phyloP scores from a whole-genome alignment of 2,113 vertebrate genomes.

The Poecilia latipinna region DNA sequence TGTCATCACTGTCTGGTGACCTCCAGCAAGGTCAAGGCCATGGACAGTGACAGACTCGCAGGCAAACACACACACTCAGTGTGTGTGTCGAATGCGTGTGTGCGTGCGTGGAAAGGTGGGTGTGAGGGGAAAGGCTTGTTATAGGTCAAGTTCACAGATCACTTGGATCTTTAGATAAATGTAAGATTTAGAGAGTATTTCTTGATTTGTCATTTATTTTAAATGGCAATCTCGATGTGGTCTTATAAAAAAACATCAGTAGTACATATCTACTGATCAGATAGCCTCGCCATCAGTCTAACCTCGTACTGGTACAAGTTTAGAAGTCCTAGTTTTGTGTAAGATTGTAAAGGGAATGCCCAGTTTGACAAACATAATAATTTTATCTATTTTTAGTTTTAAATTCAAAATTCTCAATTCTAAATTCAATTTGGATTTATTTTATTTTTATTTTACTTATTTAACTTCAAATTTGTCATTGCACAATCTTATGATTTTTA shows the following conservation, averaged over 20 bases:
- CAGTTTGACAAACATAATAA: too few species aligned
- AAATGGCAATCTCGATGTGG: not conserved
- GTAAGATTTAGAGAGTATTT: not conserved
- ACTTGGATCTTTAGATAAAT: not conserved
- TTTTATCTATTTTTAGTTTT: not conserved
- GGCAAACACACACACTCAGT: not conserved
- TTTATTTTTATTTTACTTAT: not conserved
- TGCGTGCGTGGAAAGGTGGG: not conserved
- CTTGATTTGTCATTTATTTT: not conserved
- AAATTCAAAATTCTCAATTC: too few species aligned
- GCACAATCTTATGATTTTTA: not conserved
- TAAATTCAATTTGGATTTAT: too few species aligned
- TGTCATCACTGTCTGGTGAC: slow-evolving; percentile 36
- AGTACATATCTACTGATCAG: not conserved
- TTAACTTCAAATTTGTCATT: not conserved
- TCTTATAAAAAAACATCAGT: not conserved
- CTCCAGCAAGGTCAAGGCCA: slow-evolving; percentile 67
- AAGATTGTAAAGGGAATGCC: not conserved
- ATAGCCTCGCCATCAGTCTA: not conserved
- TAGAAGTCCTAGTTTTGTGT: not conserved
- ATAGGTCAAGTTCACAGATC: slow-evolving; percentile 14
- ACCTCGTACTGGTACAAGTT: not conserved
- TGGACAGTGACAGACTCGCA: slow-evolving; percentile 12
- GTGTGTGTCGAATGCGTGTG: not conserved
- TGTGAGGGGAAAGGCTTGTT: not conserved